Base-by-base conservation (phyloP, 2,113 vertebrate genomes). In the Polypterus bichir region DNA sequence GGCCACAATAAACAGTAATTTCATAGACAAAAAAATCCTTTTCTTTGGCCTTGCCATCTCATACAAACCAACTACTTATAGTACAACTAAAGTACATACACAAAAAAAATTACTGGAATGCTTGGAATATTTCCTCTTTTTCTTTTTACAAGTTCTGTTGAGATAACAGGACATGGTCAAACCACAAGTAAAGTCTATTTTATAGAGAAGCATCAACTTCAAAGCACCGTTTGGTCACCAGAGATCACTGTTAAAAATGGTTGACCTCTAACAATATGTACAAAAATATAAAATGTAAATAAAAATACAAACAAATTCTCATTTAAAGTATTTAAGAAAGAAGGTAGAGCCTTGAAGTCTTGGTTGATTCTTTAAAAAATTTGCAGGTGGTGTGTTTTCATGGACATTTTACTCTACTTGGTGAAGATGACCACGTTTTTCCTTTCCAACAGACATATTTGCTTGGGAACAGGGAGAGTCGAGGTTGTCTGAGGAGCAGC, bases 211-310 rank as follows among this genome's bases (percentile, higher is more conserved):
- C 82, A 87, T 78, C 86, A 79, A 85, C 86, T 87, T 86, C 80
- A 71, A 86, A 90, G 88, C 88, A 86, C 77, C 81, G 79, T 89
- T 83, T 90, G 88, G 88, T 93, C 87, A 87, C 87, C 84, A 73
- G 81, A 88, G 84, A 89, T 90, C 85, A 86, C 81, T 75, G 77
- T 78, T 82, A 79, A 79, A 87, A 88, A 89, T 89, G 86, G 82
- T 77, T 71, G 85, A 86, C 85, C 88, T 89, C 77, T 83, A 93
- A 94, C 88, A 93, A 91, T 93, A 97, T 95, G 89, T 95, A 95
- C 92, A 95, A 97, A 96, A 97, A 94, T 93, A 94, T 92, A 94
- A 96, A 97, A 96, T 93, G 92, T 93, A 95, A 96, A 96, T 92
- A 92, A 97, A 97, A 94, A 95, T 94, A 94, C 91, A 94, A 92